phyloP scores from a whole-genome alignment of 2,888 invertebrate genomes.

The Cantharis lateralis region DNA sequence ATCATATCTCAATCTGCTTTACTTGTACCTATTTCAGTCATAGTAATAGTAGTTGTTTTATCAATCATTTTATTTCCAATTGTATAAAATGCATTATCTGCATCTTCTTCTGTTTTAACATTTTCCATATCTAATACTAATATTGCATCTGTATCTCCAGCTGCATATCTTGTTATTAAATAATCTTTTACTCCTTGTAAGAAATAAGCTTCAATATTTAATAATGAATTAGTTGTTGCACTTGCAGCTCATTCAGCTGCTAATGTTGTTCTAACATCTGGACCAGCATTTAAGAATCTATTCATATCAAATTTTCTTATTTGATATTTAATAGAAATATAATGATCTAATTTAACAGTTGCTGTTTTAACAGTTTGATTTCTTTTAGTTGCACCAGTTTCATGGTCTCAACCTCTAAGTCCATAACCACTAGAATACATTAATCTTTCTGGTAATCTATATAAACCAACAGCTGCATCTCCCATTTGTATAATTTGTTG shows the following conservation, averaged over 20 bases:
- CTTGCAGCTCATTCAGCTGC: background rate
- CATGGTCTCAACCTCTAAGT: too few relatives aligned
- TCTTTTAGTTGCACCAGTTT: too few relatives aligned
- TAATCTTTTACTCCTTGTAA: background rate
- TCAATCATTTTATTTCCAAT: background rate
- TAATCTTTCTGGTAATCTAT: too few relatives aligned
- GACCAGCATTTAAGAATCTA: too few relatives aligned
- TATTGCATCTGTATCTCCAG: background rate
- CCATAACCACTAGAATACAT: too few relatives aligned
- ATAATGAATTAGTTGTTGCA: background rate
- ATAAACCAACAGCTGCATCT: too few relatives aligned
- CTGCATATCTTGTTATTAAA: background rate
- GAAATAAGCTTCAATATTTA: background rate
- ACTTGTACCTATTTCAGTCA: background rate
- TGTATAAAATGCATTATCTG: background rate
- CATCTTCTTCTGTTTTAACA: too few relatives aligned
- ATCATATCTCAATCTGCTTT: background rate
- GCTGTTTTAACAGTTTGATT: too few relatives aligned
- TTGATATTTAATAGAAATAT: too few relatives aligned
- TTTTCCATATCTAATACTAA: background rate
- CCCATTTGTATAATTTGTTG: too few relatives aligned
- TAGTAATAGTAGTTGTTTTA: background rate
- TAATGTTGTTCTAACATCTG: background rate
- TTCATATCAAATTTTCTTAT: too few relatives aligned
- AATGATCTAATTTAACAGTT: too few relatives aligned